phyloP scores from a whole-genome alignment of 2,113 vertebrate species.

The Tauraco erythrolophus region DNA sequence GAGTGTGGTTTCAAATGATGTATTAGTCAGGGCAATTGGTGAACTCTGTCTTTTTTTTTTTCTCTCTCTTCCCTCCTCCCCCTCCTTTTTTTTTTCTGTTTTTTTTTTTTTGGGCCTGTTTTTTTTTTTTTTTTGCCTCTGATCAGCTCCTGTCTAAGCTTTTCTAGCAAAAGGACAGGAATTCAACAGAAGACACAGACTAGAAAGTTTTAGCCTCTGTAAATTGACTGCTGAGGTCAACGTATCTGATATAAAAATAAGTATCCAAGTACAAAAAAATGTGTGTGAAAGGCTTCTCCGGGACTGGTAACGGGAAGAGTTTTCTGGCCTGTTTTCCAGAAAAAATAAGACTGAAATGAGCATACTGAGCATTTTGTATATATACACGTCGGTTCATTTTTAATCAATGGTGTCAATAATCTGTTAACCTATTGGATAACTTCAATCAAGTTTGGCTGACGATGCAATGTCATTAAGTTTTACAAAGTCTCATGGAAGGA shows the following conservation, averaged over 20 bases:
- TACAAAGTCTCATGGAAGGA: neutral
- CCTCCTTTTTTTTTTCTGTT: no score
- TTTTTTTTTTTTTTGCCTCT: neutral
- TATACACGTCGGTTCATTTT: neutral
- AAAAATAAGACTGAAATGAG: neutral
- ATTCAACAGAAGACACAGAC: neutral
- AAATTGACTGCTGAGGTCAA: neutral
- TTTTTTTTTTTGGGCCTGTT: no score
- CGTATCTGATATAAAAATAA: neutral
- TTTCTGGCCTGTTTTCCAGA: neutral
- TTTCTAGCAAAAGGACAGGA: neutral
- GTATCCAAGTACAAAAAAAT: neutral
- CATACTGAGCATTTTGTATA: neutral
- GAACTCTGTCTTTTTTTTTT: neutral
- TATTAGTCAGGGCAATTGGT: neutral
- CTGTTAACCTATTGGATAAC: neutral
- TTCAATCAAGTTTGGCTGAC: neutral
- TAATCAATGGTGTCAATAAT: neutral
- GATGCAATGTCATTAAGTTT: neutral
- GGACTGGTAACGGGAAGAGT: neutral
- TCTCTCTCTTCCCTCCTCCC: neutral
- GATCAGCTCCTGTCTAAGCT: neutral
- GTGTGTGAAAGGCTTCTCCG: neutral
- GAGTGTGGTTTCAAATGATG: neutral
- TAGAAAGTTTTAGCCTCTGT: neutral